Base-by-base conservation (phyloP, 2,888 invertebrate genomes). In the Conus canariensis region DNA sequence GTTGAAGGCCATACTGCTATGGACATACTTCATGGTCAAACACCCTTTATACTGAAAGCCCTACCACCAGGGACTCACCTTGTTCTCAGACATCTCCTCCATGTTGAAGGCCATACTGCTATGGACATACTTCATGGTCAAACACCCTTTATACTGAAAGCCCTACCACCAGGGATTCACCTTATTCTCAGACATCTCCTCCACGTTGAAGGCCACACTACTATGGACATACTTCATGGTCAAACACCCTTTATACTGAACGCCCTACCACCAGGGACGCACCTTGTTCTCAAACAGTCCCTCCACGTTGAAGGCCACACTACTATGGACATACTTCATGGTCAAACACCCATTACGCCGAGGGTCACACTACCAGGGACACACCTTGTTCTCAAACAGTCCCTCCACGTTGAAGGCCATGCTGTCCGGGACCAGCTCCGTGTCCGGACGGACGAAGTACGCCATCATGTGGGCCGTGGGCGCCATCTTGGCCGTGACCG, bases 261-360 rank as follows among this genome's bases (percentile, higher is more conserved):
- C 2, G 45, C 64, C 4, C 10, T 64, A 64, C 64, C 64, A 64
- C 64, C 64, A 6, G 64, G 64, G 64, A 7, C 64, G 16, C 64
- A 64, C 97, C 96, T 97, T 97, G 94, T 97, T 97, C 16, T 95
- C 96, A 93, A 97, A 97, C 93, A 97, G 97, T 60, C 97, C 97
- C 5, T 97, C 96, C 93, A 97, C 96, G 59, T 97, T 96, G 90
- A 97, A 96, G 93, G 97, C 96, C 88, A 97, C 96, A 92, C 96
- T 97, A 14, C 97, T 97, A 82, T 97, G 97, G 22, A 97, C 96
- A 12, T 97, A 95, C 93, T 97, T 97, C 0, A 97, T 97, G 85
- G 45, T 45, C 45, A 45, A 45, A 45, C 45, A 45, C 45, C 45
- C 45, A 4, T 45, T 45, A 45, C 4, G 4, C 45, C 4, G 45